These are phyloP conservation scores for Uromys caudimaculatus DNA, from an alignment of 2,797 vertebrate species.

Conservation along the genomic window DNA sequence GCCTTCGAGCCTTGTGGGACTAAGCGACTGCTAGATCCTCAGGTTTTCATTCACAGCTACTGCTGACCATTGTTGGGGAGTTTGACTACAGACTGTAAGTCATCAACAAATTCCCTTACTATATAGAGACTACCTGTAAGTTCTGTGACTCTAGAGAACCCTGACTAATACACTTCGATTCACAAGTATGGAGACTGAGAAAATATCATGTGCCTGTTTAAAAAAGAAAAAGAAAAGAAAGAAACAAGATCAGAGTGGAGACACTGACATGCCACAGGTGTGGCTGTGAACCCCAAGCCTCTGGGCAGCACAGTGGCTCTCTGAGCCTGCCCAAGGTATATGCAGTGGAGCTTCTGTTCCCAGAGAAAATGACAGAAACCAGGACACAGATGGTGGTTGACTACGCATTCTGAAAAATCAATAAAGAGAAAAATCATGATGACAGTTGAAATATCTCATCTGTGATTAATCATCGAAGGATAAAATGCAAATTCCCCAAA, in stretches of 20 bases:
- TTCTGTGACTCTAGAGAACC: no score
- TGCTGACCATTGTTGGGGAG: no score
- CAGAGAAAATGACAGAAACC: not conserved
- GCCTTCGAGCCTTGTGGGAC: no score
- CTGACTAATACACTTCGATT: no score
- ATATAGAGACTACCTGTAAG: no score
- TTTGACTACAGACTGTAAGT: no score
- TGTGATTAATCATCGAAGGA: constrained; percentile 34
- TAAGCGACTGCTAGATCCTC: no score
- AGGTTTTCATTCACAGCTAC: no score
- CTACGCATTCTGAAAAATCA: not conserved
- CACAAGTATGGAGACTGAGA: not conserved
- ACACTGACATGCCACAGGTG: not conserved
- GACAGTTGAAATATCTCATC: constrained; percentile 53
- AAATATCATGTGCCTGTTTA: not conserved
- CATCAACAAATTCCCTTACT: no score
- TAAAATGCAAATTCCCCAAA: constrained; percentile 54
- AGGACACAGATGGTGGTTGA: not conserved
- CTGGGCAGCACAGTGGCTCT: not conserved
- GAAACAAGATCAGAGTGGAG: not conserved
- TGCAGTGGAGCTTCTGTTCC: accelerated
- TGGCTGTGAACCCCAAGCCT: not conserved
- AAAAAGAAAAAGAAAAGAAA: not conserved
- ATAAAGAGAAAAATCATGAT: constrained; percentile 22
- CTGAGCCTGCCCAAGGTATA: not conserved